Evolutionary conservation across 2,888 invertebrate species (phyloP).

Genomic region (Chrysopilus asiliformis): DNA sequence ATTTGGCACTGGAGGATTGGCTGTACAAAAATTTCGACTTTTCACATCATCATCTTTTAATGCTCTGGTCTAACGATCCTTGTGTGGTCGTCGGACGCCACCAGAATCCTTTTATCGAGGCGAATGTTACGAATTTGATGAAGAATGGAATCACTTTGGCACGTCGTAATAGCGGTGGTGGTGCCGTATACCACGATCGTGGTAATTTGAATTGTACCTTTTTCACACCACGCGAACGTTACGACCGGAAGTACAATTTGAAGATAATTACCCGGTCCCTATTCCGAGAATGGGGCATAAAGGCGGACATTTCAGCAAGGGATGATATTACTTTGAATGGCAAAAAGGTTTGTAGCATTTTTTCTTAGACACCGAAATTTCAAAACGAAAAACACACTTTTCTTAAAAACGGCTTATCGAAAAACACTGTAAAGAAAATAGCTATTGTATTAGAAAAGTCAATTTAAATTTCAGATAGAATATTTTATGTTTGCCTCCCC

Average conservation of each 20-base stretch:
- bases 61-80: constrained; percentile 88
- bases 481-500: no score
- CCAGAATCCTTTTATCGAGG: constrained; percentile 94
- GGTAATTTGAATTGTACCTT: constrained; percentile 91
- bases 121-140: constrained; percentile 55
- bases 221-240: constrained; percentile 69
- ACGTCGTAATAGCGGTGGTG: constrained; percentile 89
- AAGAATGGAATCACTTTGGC: constrained; percentile 61
- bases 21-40: constrained; percentile 80
- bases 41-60: constrained; percentile 64
- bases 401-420: no score
- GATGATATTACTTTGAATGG: constrained; percentile 77
- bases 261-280: constrained; percentile 73
- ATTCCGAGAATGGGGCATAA: constrained; percentile 66
- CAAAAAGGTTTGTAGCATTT: constrained; percentile 40
- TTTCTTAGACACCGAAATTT: no score
- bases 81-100: constrained; percentile 92
- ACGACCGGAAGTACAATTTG: constrained; percentile 78
- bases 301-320: constrained; percentile 60
- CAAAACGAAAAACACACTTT: no score
- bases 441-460: no score
- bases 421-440: no score
- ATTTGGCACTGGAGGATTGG: constrained; percentile 95
- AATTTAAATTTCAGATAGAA: no score
- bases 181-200: constrained; percentile 90